Evolutionary conservation across 2,888 invertebrate species (phyloP), one percentile per base, ranked within the genome.

Genomic region (Trichogramma dendrolimi): DNA sequence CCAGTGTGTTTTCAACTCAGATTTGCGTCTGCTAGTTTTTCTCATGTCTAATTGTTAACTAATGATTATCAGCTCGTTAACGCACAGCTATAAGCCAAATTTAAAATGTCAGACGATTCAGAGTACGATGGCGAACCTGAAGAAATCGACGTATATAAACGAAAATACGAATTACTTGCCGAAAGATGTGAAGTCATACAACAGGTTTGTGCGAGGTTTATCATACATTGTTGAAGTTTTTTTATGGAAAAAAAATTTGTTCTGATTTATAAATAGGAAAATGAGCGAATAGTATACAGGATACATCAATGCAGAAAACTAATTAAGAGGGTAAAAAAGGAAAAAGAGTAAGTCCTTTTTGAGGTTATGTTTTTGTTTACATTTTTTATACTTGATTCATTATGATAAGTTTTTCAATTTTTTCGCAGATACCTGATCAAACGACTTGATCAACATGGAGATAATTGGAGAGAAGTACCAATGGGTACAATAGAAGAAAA

Each of bases 111-210:
- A 51, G 85, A 85, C 73, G 85, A 85, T 66, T 85, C 85, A 7
- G 85, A 85, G 70, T 84, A 83, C 67, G 84, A 84, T 67, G 80
- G 79, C 42, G 81, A 82, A 62, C 81, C 77, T 42, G 81, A 81
- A 67, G 87, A 87, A 74, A 85, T 86, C 69, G 86, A 88, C 75
- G 81, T 86, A 75, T 88, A 89, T 76, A 87, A 87, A 72, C 85
- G 86, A 76, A 90, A 89, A 80, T 89, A 88, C 77, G 87, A 88
- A 77, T 80, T 89, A 71, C 79, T 90, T 62, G 78, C 88, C 67
- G 88, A 89, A 75, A 85, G 88, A 82, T 90, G 90, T 79, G 87
- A 88, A 80, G 84, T 86, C 69, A 81, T 90, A 69, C 89, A 90
- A 75, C 88, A 81, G 79, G 82, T 82, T 71, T 63, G 52, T 64